Evolutionary conservation across 2,113 vertebrate genomes (phyloP).

Genomic region (zebrafish (Danio rerio)): GRCz12tu NC_133180.1:24836001-24836500

Average conservation of each 20-base stretch:
- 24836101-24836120: background rate
- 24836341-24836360: background rate
- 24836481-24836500: conserved; percentile 83
- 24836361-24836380: background rate
- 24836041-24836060: too few species aligned
- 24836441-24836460: conserved; percentile 55
- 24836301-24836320: background rate
- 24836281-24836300: background rate
- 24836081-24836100: background rate
- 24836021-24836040: background rate
- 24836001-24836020: background rate
- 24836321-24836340: background rate
- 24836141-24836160: background rate
- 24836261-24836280: background rate
- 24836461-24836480: conserved; percentile 75
- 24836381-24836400: too few species aligned
- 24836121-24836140: background rate
- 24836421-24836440: conserved; percentile 40
- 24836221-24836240: conserved; percentile 9
- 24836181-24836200: background rate
- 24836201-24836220: background rate
- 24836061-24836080: background rate
- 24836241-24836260: conserved; percentile 25
- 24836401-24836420: conserved; percentile 50
- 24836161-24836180: background rate